These are phyloP conservation scores for Muschampia plurimacula DNA, from an alignment of 2,888 invertebrate genomes.

Conservation along the genomic window DNA sequence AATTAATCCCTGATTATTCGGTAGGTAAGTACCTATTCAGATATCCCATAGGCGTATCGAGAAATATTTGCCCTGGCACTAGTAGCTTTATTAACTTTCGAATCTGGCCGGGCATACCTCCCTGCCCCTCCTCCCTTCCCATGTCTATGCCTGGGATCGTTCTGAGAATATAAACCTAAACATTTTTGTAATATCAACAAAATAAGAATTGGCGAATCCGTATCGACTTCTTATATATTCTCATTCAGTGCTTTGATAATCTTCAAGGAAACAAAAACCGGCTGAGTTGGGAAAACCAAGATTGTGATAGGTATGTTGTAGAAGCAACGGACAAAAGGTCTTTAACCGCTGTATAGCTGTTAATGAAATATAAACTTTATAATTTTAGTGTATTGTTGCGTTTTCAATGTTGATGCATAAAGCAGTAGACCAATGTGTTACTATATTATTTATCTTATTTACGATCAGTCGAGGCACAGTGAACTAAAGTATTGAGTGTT, in stretches of 20 bases:
- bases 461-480: constrained; percentile 40
- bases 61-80: no score
- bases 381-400: neutral
- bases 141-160: no score
- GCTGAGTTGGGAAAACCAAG: constrained; percentile 55
- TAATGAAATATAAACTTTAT: neutral
- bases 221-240: neutral
- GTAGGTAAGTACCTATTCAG: no score
- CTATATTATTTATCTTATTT: constrained; percentile 39
- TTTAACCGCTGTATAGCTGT: neutral
- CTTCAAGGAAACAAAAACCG: constrained; percentile 46
- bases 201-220: neutral
- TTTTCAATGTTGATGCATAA: neutral
- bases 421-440: neutral
- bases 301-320: constrained; percentile 21
- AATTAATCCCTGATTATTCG: no score
- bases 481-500: constrained; percentile 5
- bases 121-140: no score
- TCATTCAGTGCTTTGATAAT: constrained; percentile 4
- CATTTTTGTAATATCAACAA: neutral
- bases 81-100: no score
- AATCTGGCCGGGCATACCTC: no score
- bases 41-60: no score
- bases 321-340: neutral
- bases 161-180: no score